phyloP scores from a whole-genome alignment of 2,797 vertebrate species.

The Florisuga fusca region DNA sequence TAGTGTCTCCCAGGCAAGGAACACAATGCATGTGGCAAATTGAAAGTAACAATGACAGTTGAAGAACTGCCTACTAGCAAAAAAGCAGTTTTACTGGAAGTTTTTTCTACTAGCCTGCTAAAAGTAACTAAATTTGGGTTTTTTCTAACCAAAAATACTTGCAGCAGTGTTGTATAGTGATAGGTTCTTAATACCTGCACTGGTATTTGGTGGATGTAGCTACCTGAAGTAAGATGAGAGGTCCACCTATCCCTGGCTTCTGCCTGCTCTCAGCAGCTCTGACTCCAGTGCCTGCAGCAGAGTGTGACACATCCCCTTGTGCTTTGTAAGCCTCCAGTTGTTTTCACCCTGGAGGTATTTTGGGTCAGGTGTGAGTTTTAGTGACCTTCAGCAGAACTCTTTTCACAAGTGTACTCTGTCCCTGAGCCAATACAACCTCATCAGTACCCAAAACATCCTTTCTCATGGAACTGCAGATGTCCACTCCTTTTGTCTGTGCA shows the following conservation, averaged over 20 bases:
- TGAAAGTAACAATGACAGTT: background rate
- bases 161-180: background rate
- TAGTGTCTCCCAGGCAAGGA: background rate
- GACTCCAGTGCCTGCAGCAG: background rate
- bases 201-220: background rate
- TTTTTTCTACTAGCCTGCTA: background rate
- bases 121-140: fast-evolving
- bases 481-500: background rate
- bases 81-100: background rate
- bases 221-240: background rate
- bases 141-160: background rate
- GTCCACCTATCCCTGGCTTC: background rate
- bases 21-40: background rate
- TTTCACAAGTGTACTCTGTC: background rate
- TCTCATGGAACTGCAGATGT: background rate
- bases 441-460: background rate
- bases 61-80: background rate
- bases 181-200: background rate
- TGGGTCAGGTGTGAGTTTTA: background rate
- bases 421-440: background rate
- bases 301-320: background rate
- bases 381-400: background rate
- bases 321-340: background rate
- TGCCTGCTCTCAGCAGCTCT: background rate
- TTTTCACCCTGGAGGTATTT: background rate